phyloP scores from a whole-genome alignment of 2,113 vertebrate genomes.

The Anarrhichthys ocellatus region DNA sequence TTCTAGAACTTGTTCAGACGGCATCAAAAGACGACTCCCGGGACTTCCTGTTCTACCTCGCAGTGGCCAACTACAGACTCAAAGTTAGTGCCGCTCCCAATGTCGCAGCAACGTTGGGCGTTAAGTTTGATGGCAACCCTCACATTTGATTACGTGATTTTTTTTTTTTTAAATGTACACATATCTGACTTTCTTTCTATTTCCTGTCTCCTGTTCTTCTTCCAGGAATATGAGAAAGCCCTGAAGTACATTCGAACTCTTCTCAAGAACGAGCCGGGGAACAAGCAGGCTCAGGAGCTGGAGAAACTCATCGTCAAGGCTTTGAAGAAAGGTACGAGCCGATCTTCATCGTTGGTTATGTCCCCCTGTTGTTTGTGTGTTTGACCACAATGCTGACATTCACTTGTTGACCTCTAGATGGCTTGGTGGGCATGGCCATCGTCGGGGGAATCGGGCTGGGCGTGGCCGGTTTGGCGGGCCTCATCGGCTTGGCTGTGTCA shows the following conservation, averaged over 20 bases:
- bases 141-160: neutral
- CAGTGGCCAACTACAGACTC: constrained; percentile 90
- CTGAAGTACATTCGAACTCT: constrained; percentile 89
- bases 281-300: constrained; percentile 90
- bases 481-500: constrained; percentile 90
- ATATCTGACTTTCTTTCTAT: neutral
- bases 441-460: constrained; percentile 91
- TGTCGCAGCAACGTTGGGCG: neutral
- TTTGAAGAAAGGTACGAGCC: constrained; percentile 88
- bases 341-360: neutral
- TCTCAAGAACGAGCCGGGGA: constrained; percentile 89
- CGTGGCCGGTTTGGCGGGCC: constrained; percentile 89
- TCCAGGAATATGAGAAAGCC: constrained; percentile 91
- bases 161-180: too few relatives aligned
- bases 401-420: constrained; percentile 80
- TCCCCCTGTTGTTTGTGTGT: neutral
- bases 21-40: constrained; percentile 89
- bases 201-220: neutral
- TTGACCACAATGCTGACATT: neutral
- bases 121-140: neutral
- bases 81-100: constrained; percentile 80
- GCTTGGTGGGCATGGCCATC: constrained; percentile 94
- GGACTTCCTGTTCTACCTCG: constrained; percentile 91
- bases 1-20: constrained; percentile 87
- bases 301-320: constrained; percentile 90